phyloP scores from a whole-genome alignment of 2,888 invertebrate genomes.

The Schrankia costaestrigalis region DNA sequence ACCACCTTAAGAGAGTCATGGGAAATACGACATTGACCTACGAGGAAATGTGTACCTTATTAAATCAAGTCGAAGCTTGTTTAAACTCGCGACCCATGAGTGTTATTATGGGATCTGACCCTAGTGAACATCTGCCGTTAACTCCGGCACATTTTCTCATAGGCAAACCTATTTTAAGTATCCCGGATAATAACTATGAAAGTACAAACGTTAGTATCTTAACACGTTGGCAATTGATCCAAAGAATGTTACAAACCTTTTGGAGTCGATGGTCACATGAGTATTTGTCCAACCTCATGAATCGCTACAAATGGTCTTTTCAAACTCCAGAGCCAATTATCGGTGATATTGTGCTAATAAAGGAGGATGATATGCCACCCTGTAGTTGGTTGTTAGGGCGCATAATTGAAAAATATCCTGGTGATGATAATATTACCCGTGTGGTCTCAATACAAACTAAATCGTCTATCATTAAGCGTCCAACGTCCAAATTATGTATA shows the following conservation, averaged over 20 bases:
- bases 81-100: no score
- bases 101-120: background rate
- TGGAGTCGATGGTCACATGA: no score
- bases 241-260: background rate
- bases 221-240: slow-evolving; percentile 1
- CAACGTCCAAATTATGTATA: background rate
- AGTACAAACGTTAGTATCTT: background rate
- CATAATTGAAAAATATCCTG: background rate
- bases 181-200: background rate
- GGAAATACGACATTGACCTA: background rate
- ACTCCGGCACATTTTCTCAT: background rate
- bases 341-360: background rate
- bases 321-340: background rate
- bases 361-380: no score
- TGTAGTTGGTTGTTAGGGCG: no score
- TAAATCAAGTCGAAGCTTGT: background rate
- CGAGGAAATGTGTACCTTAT: background rate
- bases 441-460: background rate
- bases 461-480: no score
- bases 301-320: no score
- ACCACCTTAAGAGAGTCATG: background rate
- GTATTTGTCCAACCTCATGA: no score
- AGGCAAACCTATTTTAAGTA: background rate
- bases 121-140: background rate
- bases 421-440: background rate